Base-by-base conservation (phyloP, 2,888 invertebrate species). In the Leptinotarsa peninsularis region DNA sequence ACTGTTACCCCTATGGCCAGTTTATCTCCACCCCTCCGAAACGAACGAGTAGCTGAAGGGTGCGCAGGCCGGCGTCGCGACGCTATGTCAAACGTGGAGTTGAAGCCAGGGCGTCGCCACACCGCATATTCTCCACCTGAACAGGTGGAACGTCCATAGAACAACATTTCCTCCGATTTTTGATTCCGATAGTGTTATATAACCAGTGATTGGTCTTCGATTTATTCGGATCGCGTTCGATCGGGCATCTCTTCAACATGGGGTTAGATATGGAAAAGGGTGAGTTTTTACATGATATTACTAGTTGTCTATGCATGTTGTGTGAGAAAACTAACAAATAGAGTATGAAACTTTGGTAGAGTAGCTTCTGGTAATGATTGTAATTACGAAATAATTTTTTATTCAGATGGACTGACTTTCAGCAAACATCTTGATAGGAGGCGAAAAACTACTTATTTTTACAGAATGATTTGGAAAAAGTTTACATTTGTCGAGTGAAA, bases 81-180 rank as follows among this genome's bases (percentile, higher is more conserved):
- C 54, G 71, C 27, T 66, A 63, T 84, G 86, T 86, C 87, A 87
- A 87, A 87, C 86, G 87, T 86, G 87, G 84, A 86, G 84, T 86
- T 81, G 85, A 83, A 84, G 85, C 83, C 87, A 86, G 87, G 88
- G 87, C 87, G 87, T 87, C 87, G 87, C 85, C 87, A 82, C 83
- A 82, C 82, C 79, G 82, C 83, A 82, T 82, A 84, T 81, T 80
- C 77, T 79, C 83, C 82, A 84, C 83, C 83, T 83, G 85, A 86
- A 85, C 86, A 86, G 86, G 85, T 86, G 85, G 85, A 82, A 68
- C 69, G 74, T 67, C 67, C 27, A 43, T 74, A 70, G 76, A 78
- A 72, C 80, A 76, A 77, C 74, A 77, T 77, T 75, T 76, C 67
- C 71, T 75, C 77, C 76, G 76, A 73, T 68, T 58, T 71, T 73